Conservation (phyloP, 2,888 invertebrate species). For the Tillus elongatus region DNA sequence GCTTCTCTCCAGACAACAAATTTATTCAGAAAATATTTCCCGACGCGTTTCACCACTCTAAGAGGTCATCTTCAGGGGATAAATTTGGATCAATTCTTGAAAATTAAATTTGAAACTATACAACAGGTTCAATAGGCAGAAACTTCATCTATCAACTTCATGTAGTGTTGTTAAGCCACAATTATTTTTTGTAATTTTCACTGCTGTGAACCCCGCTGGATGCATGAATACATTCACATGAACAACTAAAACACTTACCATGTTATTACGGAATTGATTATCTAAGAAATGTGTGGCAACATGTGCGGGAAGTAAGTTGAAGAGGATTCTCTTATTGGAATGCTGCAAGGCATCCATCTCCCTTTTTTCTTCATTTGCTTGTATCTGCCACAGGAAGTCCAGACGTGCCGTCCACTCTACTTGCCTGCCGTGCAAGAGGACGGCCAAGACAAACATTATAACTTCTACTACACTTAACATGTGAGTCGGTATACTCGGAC, state of each 20-base stretch:
- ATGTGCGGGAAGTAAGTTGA: conserved; percentile 83
- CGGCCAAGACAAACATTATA: conserved; percentile 71
- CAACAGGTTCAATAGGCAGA: too few relatives aligned
- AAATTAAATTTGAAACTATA: neutral
- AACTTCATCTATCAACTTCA: too few relatives aligned
- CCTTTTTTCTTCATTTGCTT: conserved; percentile 82
- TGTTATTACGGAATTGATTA: conserved; percentile 78
- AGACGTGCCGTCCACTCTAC: conserved; percentile 86
- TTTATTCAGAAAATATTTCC: too few relatives aligned
- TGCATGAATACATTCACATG: conserved; percentile 7
- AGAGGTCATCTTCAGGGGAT: too few relatives aligned
- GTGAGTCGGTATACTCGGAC: conserved; percentile 67
- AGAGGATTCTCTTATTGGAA: conserved; percentile 79
- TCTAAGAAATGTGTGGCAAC: conserved; percentile 88
- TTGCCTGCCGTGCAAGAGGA: conserved; percentile 73
- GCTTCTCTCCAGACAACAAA: too few relatives aligned
- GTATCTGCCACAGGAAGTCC: conserved; percentile 74
- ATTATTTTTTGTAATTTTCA: too few relatives aligned
- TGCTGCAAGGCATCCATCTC: conserved; percentile 90
- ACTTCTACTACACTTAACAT: conserved; percentile 71
- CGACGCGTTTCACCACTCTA: too few relatives aligned
- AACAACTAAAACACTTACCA: conserved; percentile 48
- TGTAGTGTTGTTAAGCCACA: conserved; percentile 1
- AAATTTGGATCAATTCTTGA: too few relatives aligned
- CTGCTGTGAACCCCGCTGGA: too few relatives aligned